Evolutionary conservation across 2,797 vertebrate species (phyloP), one percentile per base, ranked within the genome.

Genomic region (Helarctos malayanus): DNA sequence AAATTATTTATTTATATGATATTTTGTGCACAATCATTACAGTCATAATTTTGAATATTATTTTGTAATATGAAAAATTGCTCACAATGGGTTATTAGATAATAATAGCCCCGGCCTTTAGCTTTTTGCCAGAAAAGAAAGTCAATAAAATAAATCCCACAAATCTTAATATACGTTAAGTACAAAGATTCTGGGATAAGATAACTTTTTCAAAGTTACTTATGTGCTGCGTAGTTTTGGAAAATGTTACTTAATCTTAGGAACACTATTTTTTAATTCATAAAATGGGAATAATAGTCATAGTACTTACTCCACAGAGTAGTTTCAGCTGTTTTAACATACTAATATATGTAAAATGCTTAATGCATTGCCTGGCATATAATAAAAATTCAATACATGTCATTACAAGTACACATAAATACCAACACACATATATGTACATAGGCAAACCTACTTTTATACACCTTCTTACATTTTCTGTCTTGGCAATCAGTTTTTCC

Each of bases 101-200:
- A 75, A 85, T 65, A 78, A 65, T 69, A 89, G 13, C 10, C 8
- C 7, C 63, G 69, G 3, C 0, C 79, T 84, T 89, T 96, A 80
- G 47, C 54, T 63, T 61, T 94, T 83, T 52, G 38, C 47, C 61
- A 75, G 29, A 89, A 85, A 92, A 80, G 29, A 59, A 91, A 89
- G 18, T 91, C 23, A 87, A 47, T 87, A 73, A 92, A 90, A 88
- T 83, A 75, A 96, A 93, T 86, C 38, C 21, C 49, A 91, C 19
- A 82, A 69, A 54, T 75, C 13, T 96, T 89, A 63, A 29, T 92
- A 23, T 57, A 75, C 68, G 2, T 93, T 91, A 82, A 97, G 25
- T 49, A 3, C 1, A 57, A 41, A 29, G 9, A 84, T 92, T 89
- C 32, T 87, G n/a, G 45, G 19, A 52, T 87, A 57, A 89, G 27